Evolutionary conservation across 2,113 vertebrate genomes (phyloP), one percentile per base, ranked within the genome.

Genomic region (Erythrocebus patas): DNA sequence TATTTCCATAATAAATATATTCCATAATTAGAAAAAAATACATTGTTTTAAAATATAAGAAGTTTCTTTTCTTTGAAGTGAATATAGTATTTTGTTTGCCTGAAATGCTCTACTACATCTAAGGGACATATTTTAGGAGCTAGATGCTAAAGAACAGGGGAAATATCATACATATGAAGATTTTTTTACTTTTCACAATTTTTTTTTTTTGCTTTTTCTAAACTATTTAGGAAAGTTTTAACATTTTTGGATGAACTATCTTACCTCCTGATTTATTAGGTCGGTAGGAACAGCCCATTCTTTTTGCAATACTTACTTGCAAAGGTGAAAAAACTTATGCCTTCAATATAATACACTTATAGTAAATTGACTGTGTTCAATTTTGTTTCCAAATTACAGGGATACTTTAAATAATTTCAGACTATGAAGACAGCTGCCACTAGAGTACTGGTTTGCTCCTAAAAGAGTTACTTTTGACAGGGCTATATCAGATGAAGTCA

Each of bases 261-360:
- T 89, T 93, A 81, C 88, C 35, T 73, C 70, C 52, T 79, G 35
- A 89, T 95, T 85, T 93, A 89, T 89, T 93, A 84, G 64, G 25
- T 91, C 50, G 59, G 52, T 57, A 83, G 40, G 40, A 92, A 79
- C 23, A 79, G 79, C n/a, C 84, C 22, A 81, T 32, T 95, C 43
- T 73, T 76, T 55, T 81, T 90, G 22, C n/a, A 78, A 90, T 78
- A 73, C 12, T 43, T 73, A 27, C 40, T 83, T 59, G n/a, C 23
- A 57, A 92, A 89, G 48, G 43, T 20, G 76, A 23, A 93, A 70
- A 12, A 52, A 86, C 22, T 13, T 12, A 3, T 38, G 6, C 59
- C 48, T 89, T 92, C 66, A 70, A 40, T 55, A 68, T 80, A 88
- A n/a, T 38, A 82, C n/a, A 55, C 27, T 76, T 55, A 52, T 18